Conservation (phyloP, 2,113 vertebrate genomes). For the Spizaetus ornatus region DNA sequence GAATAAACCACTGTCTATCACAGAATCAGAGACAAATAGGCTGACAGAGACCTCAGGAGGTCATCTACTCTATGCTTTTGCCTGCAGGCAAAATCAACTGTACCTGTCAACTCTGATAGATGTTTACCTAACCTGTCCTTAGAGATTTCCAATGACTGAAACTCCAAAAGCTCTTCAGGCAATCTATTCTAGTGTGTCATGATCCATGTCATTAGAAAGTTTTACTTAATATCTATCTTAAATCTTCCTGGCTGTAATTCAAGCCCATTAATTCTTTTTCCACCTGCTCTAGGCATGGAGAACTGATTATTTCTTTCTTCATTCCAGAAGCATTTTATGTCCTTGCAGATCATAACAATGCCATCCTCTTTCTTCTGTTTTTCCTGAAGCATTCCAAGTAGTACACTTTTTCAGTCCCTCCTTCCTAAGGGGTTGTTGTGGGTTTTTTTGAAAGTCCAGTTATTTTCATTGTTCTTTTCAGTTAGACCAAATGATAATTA, state of each 20-base stretch:
- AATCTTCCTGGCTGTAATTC: background rate
- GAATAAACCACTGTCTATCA: background rate
- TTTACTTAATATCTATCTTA: background rate
- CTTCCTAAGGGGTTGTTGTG: background rate
- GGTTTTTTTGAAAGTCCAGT: background rate
- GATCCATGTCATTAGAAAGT: background rate
- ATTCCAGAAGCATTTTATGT: background rate
- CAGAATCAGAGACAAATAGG: background rate
- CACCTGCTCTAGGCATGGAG: background rate
- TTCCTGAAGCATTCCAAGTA: background rate
- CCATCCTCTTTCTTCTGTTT: background rate
- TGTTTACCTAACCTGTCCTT: background rate
- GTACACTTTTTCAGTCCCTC: background rate
- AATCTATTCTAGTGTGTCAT: background rate
- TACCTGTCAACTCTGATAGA: constrained; percentile 18
- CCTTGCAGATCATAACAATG: background rate
- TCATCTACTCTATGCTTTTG: background rate
- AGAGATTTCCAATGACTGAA: constrained; percentile 1
- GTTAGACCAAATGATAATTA: background rate
- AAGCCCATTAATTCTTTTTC: background rate
- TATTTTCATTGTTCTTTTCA: background rate
- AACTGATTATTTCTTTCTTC: background rate
- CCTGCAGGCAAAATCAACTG: background rate
- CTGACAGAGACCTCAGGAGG: background rate
- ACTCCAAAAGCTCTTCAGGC: background rate